Base-by-base conservation (phyloP, 2,888 invertebrate genomes). In the Archaeoteleia sp. region DNA sequence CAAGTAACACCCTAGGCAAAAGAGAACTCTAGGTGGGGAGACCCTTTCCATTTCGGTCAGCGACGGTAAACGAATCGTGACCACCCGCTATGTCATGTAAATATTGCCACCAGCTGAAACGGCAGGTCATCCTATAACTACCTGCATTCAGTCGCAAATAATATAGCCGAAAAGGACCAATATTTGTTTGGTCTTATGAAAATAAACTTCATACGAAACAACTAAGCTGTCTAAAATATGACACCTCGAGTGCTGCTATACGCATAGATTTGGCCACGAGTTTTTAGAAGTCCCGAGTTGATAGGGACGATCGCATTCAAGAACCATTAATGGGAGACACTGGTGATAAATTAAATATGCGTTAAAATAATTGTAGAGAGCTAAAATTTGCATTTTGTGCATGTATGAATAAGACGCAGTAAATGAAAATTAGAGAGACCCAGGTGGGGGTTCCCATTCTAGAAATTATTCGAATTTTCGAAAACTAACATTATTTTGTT, bases 81-180 rank as follows among this genome's bases (percentile, higher is more conserved):
- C 78, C 78, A 72, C 78, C 80, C 74, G 78, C 70, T 70, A 78
- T 62, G 67, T 60, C 68, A 71, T 71, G 78, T 80, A 78, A 82
- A 83, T 82, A 78, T 76, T 68, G 72, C 77, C 78, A 81, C 78
- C 79, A 80, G 80, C 72, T 73, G 70, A 76, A 81, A 75, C 74
- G 75, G 74, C 78, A 79, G 79, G 80, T 80, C 75, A 76, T 73
- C 58, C 57, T 74, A 67, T 63, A 70, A 74, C 74, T 70, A 71
- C 71, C 71, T 72, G 69, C 70, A 63, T 71, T 74, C 63, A 48
- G 30, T 57, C 53, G 58, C 62, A 72, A 63, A 71, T 67, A 71
- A 66, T 62, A 48, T 54, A 51, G 60, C 45, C 60, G 53, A 58
- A 27, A 37, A 20, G 48, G 61, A 25, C 53, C 14, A 25, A 54